Conservation (phyloP, 2,888 invertebrate genomes). For the Tholera decimalis region DNA sequence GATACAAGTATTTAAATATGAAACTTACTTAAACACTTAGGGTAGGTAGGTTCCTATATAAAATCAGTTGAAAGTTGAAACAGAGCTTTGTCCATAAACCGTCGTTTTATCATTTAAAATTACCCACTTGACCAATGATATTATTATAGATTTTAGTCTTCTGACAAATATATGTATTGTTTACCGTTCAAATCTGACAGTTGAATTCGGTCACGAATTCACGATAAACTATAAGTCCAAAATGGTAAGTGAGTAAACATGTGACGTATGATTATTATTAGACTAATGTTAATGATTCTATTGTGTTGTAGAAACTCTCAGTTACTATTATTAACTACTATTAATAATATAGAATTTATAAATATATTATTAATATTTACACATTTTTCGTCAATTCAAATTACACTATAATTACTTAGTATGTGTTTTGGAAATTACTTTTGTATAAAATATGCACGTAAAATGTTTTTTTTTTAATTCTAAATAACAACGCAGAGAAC, state of each 20-base stretch:
- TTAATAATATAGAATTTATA: constrained; percentile 19
- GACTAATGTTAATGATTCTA: constrained; percentile 36
- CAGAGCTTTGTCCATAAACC: neutral
- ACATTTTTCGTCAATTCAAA: constrained; percentile 3
- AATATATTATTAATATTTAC: constrained; percentile 8
- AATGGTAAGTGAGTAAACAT: constrained; percentile 25
- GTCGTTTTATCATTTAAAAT: neutral
- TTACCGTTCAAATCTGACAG: neutral
- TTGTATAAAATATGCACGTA: neutral
- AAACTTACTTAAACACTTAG: too few species aligned
- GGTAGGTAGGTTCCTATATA: too few species aligned
- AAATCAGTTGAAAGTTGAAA: neutral
- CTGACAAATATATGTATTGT: neutral
- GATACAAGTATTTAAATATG: too few species aligned
- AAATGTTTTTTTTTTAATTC: constrained; percentile 6
- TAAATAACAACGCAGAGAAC: constrained; percentile 5
- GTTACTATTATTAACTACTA: constrained; percentile 29
- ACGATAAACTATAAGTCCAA: constrained; percentile 16
- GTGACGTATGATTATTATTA: constrained; percentile 32
- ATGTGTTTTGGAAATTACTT: too few species aligned
- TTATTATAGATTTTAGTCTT: neutral
- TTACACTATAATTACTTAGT: too few species aligned
- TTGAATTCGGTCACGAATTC: too few species aligned
- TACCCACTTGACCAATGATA: neutral
- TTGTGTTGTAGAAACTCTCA: constrained; percentile 29